Evolutionary conservation across 2,888 invertebrate species (phyloP).

Genomic region (Pyrgus malvae): DNA sequence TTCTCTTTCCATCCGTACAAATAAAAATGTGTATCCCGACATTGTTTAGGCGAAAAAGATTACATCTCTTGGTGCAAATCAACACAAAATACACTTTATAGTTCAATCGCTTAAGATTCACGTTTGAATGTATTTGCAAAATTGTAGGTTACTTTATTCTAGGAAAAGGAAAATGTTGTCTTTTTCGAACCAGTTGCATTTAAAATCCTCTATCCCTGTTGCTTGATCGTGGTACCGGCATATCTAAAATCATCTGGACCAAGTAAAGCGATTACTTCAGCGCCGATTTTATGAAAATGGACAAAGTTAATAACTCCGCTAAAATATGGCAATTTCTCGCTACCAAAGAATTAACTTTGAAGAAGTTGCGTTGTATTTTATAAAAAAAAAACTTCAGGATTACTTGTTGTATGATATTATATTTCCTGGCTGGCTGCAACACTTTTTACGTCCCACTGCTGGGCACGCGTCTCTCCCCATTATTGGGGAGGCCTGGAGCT

Average conservation of each 20-base stretch:
- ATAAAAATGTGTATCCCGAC: constrained; percentile 79
- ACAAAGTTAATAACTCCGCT: constrained; percentile 68
- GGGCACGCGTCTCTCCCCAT: no score
- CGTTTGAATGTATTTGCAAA: constrained; percentile 36
- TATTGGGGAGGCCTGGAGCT: no score
- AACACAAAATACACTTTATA: constrained; percentile 50
- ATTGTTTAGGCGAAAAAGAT: constrained; percentile 73
- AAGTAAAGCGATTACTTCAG: constrained; percentile 74
- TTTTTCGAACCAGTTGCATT: constrained; percentile 79
- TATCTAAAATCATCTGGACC: constrained; percentile 78
- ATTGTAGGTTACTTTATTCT: constrained; percentile 50
- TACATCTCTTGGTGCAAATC: constrained; percentile 55
- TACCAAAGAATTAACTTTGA: background rate
- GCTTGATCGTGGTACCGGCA: constrained; percentile 61
- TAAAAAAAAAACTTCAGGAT: no score
- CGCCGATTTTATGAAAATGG: constrained; percentile 69
- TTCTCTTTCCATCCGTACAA: constrained; percentile 65
- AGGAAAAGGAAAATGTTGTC: constrained; percentile 68
- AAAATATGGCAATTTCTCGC: constrained; percentile 37
- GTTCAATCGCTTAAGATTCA: constrained; percentile 38
- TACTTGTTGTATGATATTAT: no score
- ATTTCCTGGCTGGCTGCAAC: no score
- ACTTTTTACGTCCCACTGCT: no score
- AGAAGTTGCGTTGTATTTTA: no score
- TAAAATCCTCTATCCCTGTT: constrained; percentile 75